Base-by-base conservation (phyloP, 2,797 vertebrate genomes). In the Notamacropus eugenii region DNA sequence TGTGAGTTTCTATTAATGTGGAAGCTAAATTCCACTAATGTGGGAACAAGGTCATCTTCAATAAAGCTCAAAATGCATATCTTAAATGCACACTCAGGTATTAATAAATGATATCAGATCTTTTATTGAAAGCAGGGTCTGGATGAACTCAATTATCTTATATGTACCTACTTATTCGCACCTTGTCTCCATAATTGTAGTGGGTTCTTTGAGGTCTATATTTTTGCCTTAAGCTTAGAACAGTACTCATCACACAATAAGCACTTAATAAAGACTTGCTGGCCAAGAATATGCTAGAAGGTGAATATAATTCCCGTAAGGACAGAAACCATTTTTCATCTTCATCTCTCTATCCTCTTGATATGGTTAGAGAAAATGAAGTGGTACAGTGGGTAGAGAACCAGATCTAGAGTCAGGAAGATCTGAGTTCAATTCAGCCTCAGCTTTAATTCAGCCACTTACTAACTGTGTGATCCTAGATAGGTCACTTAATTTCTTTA, bases 1-100 rank as follows among this genome's bases (percentile, higher is more conserved):
- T 46, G 5, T 54, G 0, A 56, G 14, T n/a, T n/a, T 56, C 50
- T 11, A 46, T 96, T 92, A 55, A 87, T 46, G 74, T 27, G 24
- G 40, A 10, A 50, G 40, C 22, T 19, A 87, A 67, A 92, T 91
- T 91, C 90, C 54, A 40, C 92, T 67, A 96, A 95, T 22, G 93
- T 40, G 12, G 52, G 92, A 96, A 96, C 22, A 87, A 87, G 95
- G 50, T 91, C 55, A 92, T 19, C 9, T 59, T 24, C 92, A 11
- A 91, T 82, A 96, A 94, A 92, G 67, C 28, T 10, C 91, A 96
- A 96, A 94, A n/a, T 54, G 16, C 4, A 50, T 27, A 50, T 28
- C 3, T 3, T 40, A 82, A 82, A 82, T 74, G 67, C n/a, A 74
- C 40, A 82, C 22, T 82, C 8, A 46, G n/a, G n/a, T 24, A 82